Conservation (phyloP, 2,113 vertebrate species). For the Engystomops pustulosus region DNA sequence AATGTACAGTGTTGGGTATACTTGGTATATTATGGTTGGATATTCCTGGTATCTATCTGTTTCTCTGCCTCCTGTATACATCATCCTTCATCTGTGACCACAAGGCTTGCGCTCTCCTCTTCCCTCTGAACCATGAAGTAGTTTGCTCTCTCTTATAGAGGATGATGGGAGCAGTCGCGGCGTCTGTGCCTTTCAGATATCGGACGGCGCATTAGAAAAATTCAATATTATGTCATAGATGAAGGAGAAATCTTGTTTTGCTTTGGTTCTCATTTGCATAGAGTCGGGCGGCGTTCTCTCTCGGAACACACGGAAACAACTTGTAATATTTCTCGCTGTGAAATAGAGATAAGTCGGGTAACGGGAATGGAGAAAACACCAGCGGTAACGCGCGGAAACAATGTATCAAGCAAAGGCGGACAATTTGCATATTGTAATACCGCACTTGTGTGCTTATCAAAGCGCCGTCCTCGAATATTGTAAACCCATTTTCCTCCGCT, state of each 20-base stretch:
- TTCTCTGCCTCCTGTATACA: too few species aligned
- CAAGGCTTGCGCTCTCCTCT: not conserved
- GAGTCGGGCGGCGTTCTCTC: slow-evolving; percentile 55
- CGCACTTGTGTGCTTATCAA: slow-evolving; percentile 56
- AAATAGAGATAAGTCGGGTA: slow-evolving; percentile 68
- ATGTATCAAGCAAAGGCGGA: slow-evolving; percentile 63
- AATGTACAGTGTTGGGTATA: too few species aligned
- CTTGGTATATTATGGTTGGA: too few species aligned
- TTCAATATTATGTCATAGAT: slow-evolving; percentile 39
- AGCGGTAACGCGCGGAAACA: slow-evolving; percentile 64
- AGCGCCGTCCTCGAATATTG: slow-evolving; percentile 49
- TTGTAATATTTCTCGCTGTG: slow-evolving; percentile 67
- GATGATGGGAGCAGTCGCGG: not conserved
- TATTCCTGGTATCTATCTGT: too few species aligned
- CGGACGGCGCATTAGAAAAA: not conserved
- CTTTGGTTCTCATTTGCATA: slow-evolving; percentile 65
- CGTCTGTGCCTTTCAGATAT: slow-evolving; percentile 47
- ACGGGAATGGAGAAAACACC: slow-evolving; percentile 64
- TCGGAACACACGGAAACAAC: slow-evolving; percentile 62
- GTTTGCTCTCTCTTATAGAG: too few species aligned
- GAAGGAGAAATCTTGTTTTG: slow-evolving; percentile 51
- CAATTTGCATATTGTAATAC: slow-evolving; percentile 59
- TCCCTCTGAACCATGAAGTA: not conserved
- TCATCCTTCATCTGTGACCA: not conserved
- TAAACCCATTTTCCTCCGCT: slow-evolving; percentile 43